Base-by-base conservation (phyloP, 2,797 vertebrate species). In the Catamblyrhynchus diadema region DNA sequence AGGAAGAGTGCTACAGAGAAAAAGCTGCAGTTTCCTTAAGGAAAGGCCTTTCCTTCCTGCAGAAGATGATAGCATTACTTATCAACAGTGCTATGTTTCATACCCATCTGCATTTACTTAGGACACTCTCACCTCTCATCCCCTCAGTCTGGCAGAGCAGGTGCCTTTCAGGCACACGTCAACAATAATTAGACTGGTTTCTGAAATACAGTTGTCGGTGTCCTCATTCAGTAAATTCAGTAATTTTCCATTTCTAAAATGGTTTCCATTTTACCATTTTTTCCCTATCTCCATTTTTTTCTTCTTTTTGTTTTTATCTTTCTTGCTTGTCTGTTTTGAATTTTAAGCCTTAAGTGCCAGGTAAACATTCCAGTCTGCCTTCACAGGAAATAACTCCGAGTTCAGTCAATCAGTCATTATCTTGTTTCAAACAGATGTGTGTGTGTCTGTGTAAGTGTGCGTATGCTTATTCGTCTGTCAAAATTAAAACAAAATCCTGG, bases 331-430 rank as follows among this genome's bases (percentile, higher is more conserved):
- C 89, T 93, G 42, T 96, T 95, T 95, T 94, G 60, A 95, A 89
- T 94, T 97, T 95, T 94, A 96, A 95, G 92, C 96, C 94, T 97
- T 93, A 97, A 96, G 96, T 97, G 96, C 96, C 96, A 97, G 93
- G 89, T 97, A 93, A 95, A 96, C 90, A 93, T 96, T 96, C 96
- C 93, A 94, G 93, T 95, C 95, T 94, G 95, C 91, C 93, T 96
- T 91, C 87, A 96, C 91, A 95, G 95, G 93, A 96, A 95, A 94
- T 93, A 85, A 91, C 67, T 96, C 95, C 86, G 0, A 92, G 86
- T 94, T 95, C 81, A 74, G 91, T 94, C 87, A 86, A 47, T 86
- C 84, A 74, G 87, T 94, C 93, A 94, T 64, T 80, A 84, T 37
- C 77, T 81, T 94, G 92, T 96, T 91, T 91, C 66, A 74, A 77